Evolutionary conservation across 2,113 vertebrate genomes (phyloP), one percentile per base, ranked within the genome.

Genomic region (Lota lota): DNA sequence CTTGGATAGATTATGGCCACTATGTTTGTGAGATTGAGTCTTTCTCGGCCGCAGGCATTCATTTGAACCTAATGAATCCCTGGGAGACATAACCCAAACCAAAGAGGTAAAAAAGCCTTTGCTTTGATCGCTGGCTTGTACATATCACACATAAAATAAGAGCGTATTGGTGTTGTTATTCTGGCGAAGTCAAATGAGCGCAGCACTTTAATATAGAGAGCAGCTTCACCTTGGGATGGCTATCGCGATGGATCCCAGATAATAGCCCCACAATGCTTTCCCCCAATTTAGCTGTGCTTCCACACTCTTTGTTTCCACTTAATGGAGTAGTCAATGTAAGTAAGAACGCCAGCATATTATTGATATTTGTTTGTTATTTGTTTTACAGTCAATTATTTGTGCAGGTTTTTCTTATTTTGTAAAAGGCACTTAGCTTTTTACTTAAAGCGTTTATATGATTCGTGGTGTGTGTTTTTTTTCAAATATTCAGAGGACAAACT

Each of bases 51-150:
- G 20, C 57, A 11, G 18, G 57, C 21, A 61, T 66, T 61, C 3
- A 61, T 66, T 66, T 66, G 47, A 59, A 11, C 57, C 66, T 72
- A 72, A 72, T 72, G 66, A 14, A 51, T 72, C 70, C 70, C 63
- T 61, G 18, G 21, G 70, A 66, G 70, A 72, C 63, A 51, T 51
- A 60, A 71, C 69, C 54, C 62, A 24, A 47, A 56, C 50, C 69
- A 65, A 72, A 57, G 58, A 50, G 70, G 70, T 66, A 53, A 33
- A 66, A 33, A 66, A 60, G 12, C n/a, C 60, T 58, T 59, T 60
- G 56, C 22, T 72, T 72, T 72, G 63, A 66, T 72, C 56, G 22
- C 60, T 24, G 14, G 22, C 36, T 47, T 57, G 53, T 56, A 40
- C 51, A 57, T 36, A 64, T 61, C 20, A n/a, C 33, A 66, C 12